Base-by-base conservation (phyloP, 2,113 vertebrate genomes). In the Trematomus loennbergii region DNA sequence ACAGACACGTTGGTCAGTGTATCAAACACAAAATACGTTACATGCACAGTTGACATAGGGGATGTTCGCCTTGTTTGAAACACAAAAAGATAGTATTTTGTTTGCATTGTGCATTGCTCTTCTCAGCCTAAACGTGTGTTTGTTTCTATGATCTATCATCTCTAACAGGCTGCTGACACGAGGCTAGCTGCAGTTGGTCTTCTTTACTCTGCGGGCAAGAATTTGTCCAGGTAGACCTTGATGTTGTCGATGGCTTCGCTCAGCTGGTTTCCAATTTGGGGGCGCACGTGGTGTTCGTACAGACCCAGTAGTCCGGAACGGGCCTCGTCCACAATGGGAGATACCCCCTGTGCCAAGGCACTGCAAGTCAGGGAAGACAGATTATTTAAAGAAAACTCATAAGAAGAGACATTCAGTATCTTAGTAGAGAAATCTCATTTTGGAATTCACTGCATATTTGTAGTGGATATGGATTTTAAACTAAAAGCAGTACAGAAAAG, bases 261-360 rank as follows among this genome's bases (percentile, higher is more conserved):
- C 86, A 95, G 76, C 16, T 4, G 0, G 1, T 49, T 1, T 9
- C 95, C 94, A 0, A 91, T 0, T 0, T 85, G 2, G 9, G 94
- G 90, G 45, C 95, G 93, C 36, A 94, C 0, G 79, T 93, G 88
- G 0, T 89, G 2, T 25, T 78, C 90, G 3, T 96, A 96, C 1
- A 58, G 0, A 29, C 94, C 93, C 68, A 96, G 92, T 5, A 18
- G 4, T 9, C 57, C 1, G 2, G 10, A 0, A 5, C 94, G 93
- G 33, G 82, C 88, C n/a, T 40, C 87, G 0, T 95, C 92, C 53
- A 94, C 70, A 12, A 86, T 2, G 10, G 94, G 94, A 5, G 0
- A 1, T 15, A 79, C 29, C 53, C 94, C 94, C 4, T 69, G 0
- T 2, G 12, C 82, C n/a, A 92, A 0, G 4, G 49, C 91, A 1